Conservation (phyloP, 2,888 invertebrate species). For the Antitype chi region DNA sequence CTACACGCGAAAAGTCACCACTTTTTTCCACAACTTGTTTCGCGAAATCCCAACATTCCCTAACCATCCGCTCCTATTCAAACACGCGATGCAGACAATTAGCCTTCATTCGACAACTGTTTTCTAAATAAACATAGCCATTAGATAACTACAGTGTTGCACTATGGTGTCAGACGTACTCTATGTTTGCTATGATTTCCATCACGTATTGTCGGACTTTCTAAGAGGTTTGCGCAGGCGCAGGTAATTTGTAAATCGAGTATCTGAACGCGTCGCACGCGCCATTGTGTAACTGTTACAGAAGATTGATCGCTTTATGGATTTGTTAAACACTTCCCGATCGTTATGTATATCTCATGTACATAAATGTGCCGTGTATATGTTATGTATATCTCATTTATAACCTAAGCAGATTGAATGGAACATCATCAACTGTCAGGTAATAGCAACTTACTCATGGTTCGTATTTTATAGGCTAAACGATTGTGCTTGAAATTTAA, state of each 20-base stretch:
- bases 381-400: conserved; percentile 46
- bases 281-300: conserved; percentile 73
- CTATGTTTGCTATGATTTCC: conserved; percentile 71
- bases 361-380: not conserved
- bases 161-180: conserved; percentile 54
- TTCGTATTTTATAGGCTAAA: not conserved
- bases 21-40: conserved; percentile 15
- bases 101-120: conserved; percentile 59
- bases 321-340: conserved; percentile 63
- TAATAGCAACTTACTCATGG: not conserved
- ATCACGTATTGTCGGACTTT: conserved; percentile 81
- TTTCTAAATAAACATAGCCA: conserved; percentile 65
- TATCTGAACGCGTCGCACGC: conserved; percentile 72
- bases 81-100: conserved; percentile 61
- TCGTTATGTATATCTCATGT: conserved; percentile 45
- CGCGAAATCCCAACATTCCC: conserved; percentile 19
- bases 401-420: conserved; percentile 15
- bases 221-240: conserved; percentile 73
- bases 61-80: conserved; percentile 19
- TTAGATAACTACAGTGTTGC: conserved; percentile 62
- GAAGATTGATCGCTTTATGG: conserved; percentile 57
- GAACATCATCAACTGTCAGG: not conserved
- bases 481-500: not conserved
- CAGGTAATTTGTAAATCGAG: conserved; percentile 67
- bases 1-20: conserved; percentile 19